Evolutionary conservation across 1,140 invertebrate species (phyloP), one percentile per base, ranked within the genome.

Genomic region (Drosophila bocqueti): DNA sequence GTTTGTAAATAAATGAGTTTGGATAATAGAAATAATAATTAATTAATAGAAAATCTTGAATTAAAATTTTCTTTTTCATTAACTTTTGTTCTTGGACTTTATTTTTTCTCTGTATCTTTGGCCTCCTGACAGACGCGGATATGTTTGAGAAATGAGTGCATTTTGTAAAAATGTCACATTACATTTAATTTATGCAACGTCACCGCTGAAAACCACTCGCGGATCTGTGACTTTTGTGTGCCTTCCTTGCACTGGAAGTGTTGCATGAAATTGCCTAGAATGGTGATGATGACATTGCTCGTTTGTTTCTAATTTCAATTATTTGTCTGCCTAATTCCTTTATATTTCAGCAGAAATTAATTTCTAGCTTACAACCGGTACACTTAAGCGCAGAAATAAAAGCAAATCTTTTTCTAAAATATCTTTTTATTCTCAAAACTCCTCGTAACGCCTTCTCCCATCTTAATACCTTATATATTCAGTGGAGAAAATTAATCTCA

Each of bases 81-180:
- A n/a, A 40, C 0, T 24, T 0, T 40, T 40, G 1, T 11, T 3
- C 0, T 7, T 24, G 1, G 2, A 5, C 10, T 0, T 40, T 11
- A 16, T 57, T 40, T 40, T 55, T 43, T 24, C 61, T 71, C 66
- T 65, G 47, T 55, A 38, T 34, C 13, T 34, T 18, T 55, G 42
- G 18, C 47, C 31, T 57, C 52, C 49, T 72, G 80, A 65, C 83
- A 42, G 71, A 80, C 71, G 62, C 71, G 79, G 72, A 80, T 87
- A 81, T 77, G 83, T 84, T 73, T 92, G 91, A 92, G 81, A 91
- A 92, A 92, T 92, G 91, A 89, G 87, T 72, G 76, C 86, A 89
- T 92, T 92, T 92, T 92, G 91, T 92, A 83, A 91, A 92, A 91
- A 92, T 89, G 91, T 92, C 91, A 92, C 91, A 92, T 92, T 92